phyloP scores from a whole-genome alignment of 1,140 invertebrate genomes.

The Hypothenemus hampei region DNA sequence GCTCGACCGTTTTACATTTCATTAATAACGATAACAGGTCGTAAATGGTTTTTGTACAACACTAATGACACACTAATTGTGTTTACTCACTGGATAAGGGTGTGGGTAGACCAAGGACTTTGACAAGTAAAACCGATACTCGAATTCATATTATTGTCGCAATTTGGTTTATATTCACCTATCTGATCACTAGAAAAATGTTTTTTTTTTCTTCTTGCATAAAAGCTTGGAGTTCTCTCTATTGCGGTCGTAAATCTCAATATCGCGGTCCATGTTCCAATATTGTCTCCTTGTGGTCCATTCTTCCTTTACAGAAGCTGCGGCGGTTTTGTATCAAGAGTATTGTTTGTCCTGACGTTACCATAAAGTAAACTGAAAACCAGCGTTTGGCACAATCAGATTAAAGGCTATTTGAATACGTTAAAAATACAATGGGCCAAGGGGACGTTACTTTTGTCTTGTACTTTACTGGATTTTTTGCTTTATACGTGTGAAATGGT shows the following conservation, averaged over 20 bases:
- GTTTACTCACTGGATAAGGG: conserved; percentile 1
- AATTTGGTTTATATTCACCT: not conserved
- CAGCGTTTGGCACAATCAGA: conserved; percentile 26
- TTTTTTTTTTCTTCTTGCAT: no score
- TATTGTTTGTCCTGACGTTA: conserved; percentile 21
- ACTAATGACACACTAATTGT: conserved; percentile 9
- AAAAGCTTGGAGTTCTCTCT: not conserved
- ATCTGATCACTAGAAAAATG: not conserved
- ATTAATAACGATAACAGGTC: conserved; percentile 9
- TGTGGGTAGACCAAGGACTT: not conserved
- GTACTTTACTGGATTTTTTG: no score
- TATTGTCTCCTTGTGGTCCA: conserved; percentile 18
- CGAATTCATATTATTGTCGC: not conserved
- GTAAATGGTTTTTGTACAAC: conserved; percentile 6
- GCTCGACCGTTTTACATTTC: conserved; percentile 16
- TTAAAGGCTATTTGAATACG: conserved; percentile 25
- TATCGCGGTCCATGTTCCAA: conserved; percentile 13
- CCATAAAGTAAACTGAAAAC: conserved; percentile 25
- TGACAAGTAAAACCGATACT: not conserved
- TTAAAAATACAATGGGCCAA: conserved; percentile 23
- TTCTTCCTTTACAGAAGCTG: conserved; percentile 15
- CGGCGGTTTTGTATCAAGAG: conserved; percentile 24
- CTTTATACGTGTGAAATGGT: no score
- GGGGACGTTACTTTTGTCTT: conserved; percentile 10
- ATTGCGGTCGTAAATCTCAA: conserved; percentile 14